phyloP scores from a whole-genome alignment of 2,888 invertebrate species.

The Drosophila tripunctata region DNA sequence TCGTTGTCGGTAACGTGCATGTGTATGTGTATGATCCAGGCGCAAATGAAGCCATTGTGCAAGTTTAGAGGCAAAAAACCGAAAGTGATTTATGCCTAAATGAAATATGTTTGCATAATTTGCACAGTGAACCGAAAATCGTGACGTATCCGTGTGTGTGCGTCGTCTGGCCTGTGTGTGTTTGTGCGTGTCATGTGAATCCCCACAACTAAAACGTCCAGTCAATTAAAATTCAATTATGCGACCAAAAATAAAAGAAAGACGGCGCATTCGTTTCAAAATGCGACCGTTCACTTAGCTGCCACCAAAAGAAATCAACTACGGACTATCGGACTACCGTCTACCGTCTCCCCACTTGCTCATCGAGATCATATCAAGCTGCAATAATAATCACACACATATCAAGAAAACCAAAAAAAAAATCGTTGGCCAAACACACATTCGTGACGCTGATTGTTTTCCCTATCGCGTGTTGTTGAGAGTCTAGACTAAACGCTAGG shows the following conservation, averaged over 20 bases:
- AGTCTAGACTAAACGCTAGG: slow-evolving; percentile 31
- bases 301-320: slow-evolving; percentile 3
- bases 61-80: slow-evolving; percentile 65
- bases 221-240: slow-evolving; percentile 76
- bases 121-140: slow-evolving; percentile 42
- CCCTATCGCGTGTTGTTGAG: slow-evolving; percentile 47
- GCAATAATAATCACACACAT: slow-evolving; percentile 23
- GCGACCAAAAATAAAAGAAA: slow-evolving; percentile 69
- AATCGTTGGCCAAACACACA: slow-evolving; percentile 7
- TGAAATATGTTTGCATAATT: slow-evolving; percentile 61
- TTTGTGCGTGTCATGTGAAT: too few species aligned
- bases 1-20: slow-evolving; percentile 3
- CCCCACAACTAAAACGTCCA: slow-evolving; percentile 10
- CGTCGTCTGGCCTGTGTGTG: too few species aligned
- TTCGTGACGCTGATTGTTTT: slow-evolving; percentile 54
- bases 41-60: slow-evolving; percentile 68
- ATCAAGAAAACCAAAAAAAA: slow-evolving; percentile 14
- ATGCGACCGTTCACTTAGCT: slow-evolving; percentile 52
- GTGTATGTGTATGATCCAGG: slow-evolving; percentile 31
- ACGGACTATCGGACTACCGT: too few species aligned
- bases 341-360: too few species aligned
- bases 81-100: slow-evolving; percentile 73
- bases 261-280: slow-evolving; percentile 74
- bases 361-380: slow-evolving; percentile 53
- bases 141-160: slow-evolving; percentile 16